A percentile compares a stretch with the other conserved stretches of the same genome.
phyloP scores from a whole-genome alignment of 2,888 invertebrate genomes.

The Cremastobaeus sp. region DNA sequence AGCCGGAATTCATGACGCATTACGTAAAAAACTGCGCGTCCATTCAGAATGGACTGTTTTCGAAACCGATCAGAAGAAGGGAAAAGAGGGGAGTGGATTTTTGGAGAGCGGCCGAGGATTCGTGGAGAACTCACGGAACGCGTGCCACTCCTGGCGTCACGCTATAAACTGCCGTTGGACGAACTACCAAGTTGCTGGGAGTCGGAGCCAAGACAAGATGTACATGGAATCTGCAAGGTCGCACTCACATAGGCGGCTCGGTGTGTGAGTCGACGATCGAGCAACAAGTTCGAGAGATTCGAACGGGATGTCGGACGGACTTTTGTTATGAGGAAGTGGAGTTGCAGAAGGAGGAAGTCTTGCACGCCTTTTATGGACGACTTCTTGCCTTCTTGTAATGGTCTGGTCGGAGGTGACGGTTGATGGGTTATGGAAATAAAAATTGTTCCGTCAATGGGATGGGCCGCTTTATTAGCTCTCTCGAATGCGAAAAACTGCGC shows the following conservation, averaged over 20 bases:
- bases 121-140: conserved; percentile 17
- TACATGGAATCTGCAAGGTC: conserved; percentile 53
- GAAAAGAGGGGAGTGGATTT: no score
- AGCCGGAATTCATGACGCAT: conserved; percentile 3
- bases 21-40: conserved; percentile 23
- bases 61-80: no score
- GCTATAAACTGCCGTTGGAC: conserved; percentile 50
- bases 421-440: no score
- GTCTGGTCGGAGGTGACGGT: no score
- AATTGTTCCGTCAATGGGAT: no score
- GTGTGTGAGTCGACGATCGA: conserved; percentile 26
- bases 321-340: conserved; percentile 29
- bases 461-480: no score
- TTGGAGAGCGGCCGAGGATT: not conserved
- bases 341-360: conserved; percentile 4
- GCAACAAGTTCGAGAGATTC: conserved; percentile 37
- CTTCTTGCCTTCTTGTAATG: no score
- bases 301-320: conserved; percentile 20
- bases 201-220: conserved; percentile 37
- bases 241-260: conserved; percentile 22
- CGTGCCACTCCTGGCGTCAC: conserved; percentile 30
- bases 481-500: no score
- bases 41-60: no score
- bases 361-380: conserved; percentile 12
- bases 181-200: conserved; percentile 30